These are phyloP conservation scores for Vicugna pacos DNA, from an alignment of 2,113 vertebrate species.

Conservation along the genomic window DNA sequence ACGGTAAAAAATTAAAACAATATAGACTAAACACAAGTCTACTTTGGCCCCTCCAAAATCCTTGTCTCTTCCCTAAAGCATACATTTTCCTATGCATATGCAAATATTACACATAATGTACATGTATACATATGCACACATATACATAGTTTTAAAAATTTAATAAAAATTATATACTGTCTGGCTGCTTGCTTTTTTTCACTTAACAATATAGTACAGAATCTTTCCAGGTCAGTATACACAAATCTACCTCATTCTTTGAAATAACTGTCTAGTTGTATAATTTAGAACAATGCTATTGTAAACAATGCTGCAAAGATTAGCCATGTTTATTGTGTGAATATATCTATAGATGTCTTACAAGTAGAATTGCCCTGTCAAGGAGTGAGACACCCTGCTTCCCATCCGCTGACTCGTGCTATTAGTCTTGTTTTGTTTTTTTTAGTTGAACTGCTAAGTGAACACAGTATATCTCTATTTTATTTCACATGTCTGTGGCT, in stretches of 20 bases:
- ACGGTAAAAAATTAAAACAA: conserved; percentile 57
- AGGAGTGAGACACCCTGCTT: not conserved
- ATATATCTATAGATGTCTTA: not conserved
- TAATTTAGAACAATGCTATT: conserved; percentile 3
- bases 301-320: conserved; percentile 51
- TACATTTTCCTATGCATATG: not conserved
- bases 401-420: not conserved
- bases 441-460: not conserved
- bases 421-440: not conserved
- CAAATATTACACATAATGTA: conserved; percentile 11
- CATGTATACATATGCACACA: not conserved
- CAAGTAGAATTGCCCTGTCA: not conserved
- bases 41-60: conserved; percentile 32
- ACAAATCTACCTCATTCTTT: conserved; percentile 22
- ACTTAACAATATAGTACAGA: conserved; percentile 2
- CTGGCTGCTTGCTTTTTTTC: conserved; percentile 7
- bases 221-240: conserved; percentile 44
- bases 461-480: not conserved
- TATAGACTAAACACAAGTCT: conserved; percentile 41
- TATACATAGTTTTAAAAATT: not conserved
- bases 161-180: conserved; percentile 13
- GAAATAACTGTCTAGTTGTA: not conserved
- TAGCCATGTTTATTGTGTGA: not conserved
- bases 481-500: not conserved
- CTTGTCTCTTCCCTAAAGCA: conserved; percentile 12